These are phyloP conservation scores for Eleutherodactylus coqui DNA, from an alignment of 2,797 vertebrate genomes.

Conservation along the genomic window DNA sequence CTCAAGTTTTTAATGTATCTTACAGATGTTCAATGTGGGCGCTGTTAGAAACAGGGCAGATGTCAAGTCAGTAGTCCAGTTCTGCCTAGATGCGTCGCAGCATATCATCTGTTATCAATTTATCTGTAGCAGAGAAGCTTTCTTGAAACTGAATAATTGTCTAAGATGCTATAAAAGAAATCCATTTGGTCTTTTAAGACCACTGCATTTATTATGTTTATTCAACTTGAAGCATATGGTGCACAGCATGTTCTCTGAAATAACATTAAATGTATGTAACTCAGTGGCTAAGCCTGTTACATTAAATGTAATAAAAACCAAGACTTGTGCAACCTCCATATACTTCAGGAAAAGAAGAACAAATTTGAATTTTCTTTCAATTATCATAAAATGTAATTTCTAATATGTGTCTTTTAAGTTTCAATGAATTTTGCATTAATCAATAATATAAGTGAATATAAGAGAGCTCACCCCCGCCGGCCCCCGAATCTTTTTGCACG, in stretches of 20 bases:
- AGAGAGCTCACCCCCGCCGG: too few species aligned
- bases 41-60: too few species aligned
- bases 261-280: conserved; percentile 35
- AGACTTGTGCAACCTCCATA: background rate
- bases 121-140: too few species aligned
- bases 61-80: too few species aligned
- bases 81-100: too few species aligned
- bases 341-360: background rate
- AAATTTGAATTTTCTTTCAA: background rate
- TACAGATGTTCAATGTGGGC: too few species aligned
- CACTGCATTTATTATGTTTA: conserved; percentile 30
- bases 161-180: conserved; percentile 11
- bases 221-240: conserved; percentile 26
- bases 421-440: too few species aligned
- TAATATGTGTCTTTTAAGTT: background rate
- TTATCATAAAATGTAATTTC: background rate
- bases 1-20: too few species aligned
- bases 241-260: conserved; percentile 24
- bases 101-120: too few species aligned
- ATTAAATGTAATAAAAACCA: conserved; percentile 21
- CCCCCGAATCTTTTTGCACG: too few species aligned
- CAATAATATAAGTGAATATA: too few species aligned
- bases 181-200: conserved; percentile 26
- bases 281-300: conserved; percentile 34
- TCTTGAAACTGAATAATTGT: background rate